phyloP scores from a whole-genome alignment of 2,113 vertebrate genomes.

The Notarius quadriscutis region DNA sequence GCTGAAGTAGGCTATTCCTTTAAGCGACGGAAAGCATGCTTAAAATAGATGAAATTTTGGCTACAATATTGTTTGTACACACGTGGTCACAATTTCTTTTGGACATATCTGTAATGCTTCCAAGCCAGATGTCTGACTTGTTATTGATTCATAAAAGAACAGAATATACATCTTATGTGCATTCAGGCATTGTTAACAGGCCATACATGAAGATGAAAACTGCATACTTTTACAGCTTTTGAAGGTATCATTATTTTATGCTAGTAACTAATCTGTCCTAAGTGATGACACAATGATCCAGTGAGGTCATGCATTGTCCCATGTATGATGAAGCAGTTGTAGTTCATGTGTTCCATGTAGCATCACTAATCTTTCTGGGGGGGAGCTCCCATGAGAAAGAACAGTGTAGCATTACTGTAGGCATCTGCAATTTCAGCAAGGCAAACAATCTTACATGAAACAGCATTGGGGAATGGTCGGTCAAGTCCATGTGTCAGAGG shows the following conservation, averaged over 20 bases:
- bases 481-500: constrained; percentile 6
- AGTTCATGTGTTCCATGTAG: constrained; percentile 28
- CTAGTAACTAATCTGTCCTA: constrained; percentile 9
- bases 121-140: background rate
- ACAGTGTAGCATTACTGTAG: constrained; percentile 5
- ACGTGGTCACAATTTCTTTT: background rate
- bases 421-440: constrained; percentile 29
- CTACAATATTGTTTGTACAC: background rate
- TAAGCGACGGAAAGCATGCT: background rate
- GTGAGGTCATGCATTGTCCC: constrained; percentile 20
- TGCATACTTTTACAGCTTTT: background rate
- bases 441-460: constrained; percentile 26
- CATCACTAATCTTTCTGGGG: constrained; percentile 17
- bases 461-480: background rate
- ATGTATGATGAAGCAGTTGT: constrained; percentile 17
- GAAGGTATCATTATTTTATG: constrained; percentile 1
- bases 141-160: background rate
- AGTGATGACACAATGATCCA: constrained; percentile 14
- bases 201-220: background rate
- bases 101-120: background rate
- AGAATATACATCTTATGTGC: background rate
- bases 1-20: background rate
- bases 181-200: background rate
- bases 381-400: constrained; percentile 21
- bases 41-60: background rate